Conservation (phyloP, 2,888 invertebrate species). For the Icerya purchasi region DNA sequence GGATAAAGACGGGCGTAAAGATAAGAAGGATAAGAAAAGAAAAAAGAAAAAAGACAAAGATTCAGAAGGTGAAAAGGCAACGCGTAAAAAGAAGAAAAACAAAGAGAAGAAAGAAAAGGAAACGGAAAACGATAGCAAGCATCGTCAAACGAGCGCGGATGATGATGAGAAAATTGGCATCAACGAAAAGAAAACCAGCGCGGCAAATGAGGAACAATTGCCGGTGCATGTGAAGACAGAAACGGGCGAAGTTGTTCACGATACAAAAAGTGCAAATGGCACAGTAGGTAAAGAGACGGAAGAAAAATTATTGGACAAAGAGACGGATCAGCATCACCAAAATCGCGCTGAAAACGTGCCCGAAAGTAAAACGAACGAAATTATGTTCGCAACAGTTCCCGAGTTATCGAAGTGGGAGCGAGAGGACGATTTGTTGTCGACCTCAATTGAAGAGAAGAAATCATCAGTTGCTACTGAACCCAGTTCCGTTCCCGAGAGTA, state of each 20-base stretch:
- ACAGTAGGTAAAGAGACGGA: slow-evolving; percentile 15
- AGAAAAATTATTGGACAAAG: slow-evolving; percentile 14
- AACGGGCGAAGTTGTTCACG: slow-evolving; percentile 5
- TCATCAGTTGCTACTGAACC: slow-evolving; percentile 12
- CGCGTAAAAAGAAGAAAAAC: slow-evolving; percentile 22
- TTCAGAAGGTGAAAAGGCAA: slow-evolving; percentile 21
- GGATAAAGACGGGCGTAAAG: slow-evolving; percentile 16
- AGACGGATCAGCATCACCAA: slow-evolving; percentile 19
- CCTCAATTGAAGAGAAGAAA: slow-evolving; percentile 22
- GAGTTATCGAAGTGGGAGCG: slow-evolving; percentile 79
- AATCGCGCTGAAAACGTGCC: slow-evolving; percentile 14
- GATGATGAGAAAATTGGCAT: slow-evolving; percentile 16
- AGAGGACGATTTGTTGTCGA: slow-evolving; percentile 33
- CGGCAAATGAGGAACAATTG: slow-evolving; percentile 4
- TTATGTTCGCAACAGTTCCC: slow-evolving; percentile 49
- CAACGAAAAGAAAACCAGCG: slow-evolving; percentile 1
- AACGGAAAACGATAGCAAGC: slow-evolving; percentile 20
- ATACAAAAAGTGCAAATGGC: slow-evolving; percentile 16
- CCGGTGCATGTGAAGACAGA: slow-evolving; percentile 5
- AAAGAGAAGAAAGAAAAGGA: slow-evolving; percentile 19
- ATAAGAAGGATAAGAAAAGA: slow-evolving; percentile 19
- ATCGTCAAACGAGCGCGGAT: slow-evolving; percentile 17
- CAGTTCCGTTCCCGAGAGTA: slow-evolving; percentile 6
- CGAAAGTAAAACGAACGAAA: slow-evolving; percentile 31
- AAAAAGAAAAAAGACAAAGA: slow-evolving; percentile 21